A percentile compares a stretch with the other conserved stretches of the same genome.
These are phyloP conservation scores for Hystrix cristata DNA, from an alignment of 2,113 vertebrate species.

Conservation along the genomic window DNA sequence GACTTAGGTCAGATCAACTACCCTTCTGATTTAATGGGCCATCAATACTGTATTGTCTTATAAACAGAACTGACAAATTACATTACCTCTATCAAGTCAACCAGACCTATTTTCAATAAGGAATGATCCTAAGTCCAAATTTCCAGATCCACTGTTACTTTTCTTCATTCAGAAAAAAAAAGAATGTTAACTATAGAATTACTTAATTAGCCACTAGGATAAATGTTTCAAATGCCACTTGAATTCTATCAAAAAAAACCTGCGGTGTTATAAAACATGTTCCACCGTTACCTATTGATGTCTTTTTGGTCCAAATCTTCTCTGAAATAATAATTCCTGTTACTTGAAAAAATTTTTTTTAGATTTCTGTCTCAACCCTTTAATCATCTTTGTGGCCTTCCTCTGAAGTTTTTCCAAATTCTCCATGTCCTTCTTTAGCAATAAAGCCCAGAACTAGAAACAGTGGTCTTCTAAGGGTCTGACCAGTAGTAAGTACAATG, in stretches of 20 bases:
- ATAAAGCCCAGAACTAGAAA: slow-evolving; percentile 68
- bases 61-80: slow-evolving; percentile 47
- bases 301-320: slow-evolving; percentile 70
- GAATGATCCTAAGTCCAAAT: slow-evolving; percentile 49
- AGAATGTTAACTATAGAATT: neutral
- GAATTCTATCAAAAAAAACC: neutral
- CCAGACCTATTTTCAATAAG: slow-evolving; percentile 6
- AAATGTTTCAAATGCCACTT: slow-evolving; percentile 30
- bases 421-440: slow-evolving; percentile 63
- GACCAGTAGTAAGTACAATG: slow-evolving; percentile 57
- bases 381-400: slow-evolving; percentile 77
- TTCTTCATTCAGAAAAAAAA: neutral
- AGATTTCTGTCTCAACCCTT: slow-evolving; percentile 76
- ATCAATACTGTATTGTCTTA: neutral
- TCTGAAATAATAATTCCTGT: slow-evolving; percentile 72
- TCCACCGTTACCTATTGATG: slow-evolving; percentile 33
- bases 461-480: slow-evolving; percentile 49
- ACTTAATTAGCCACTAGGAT: slow-evolving; percentile 36
- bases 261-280: neutral
- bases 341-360: slow-evolving; percentile 72
- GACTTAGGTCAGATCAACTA: slow-evolving; percentile 27
- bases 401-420: slow-evolving; percentile 79
- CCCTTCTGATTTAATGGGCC: slow-evolving; percentile 36
- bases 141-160: neutral
- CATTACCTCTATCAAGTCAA: slow-evolving; percentile 19